Evolutionary conservation across 2,113 vertebrate species (phyloP).

Genomic region (Mellivora capensis): DNA sequence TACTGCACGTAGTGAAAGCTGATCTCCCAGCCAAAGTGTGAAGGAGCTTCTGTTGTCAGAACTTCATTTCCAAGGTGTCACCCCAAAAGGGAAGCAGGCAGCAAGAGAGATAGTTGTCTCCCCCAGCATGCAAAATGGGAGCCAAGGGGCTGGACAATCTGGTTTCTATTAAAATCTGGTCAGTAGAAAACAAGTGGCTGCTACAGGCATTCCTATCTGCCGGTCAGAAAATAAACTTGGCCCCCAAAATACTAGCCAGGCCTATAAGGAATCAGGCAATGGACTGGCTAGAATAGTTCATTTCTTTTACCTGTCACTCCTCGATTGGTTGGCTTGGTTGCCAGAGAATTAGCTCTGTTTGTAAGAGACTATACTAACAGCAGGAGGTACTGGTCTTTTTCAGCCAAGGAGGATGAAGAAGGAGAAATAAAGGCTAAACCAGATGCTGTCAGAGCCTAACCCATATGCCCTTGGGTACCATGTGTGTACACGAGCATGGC

Average conservation of each 20-base stretch:
- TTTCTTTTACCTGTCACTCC: background rate
- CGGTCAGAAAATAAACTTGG: background rate
- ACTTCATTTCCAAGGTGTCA: background rate
- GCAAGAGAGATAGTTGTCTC: background rate
- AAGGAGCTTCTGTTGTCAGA: background rate
- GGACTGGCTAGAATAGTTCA: background rate
- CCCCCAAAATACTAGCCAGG: background rate
- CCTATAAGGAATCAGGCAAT: background rate
- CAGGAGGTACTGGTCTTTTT: background rate
- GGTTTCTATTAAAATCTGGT: background rate
- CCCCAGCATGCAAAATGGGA: background rate
- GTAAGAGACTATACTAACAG: background rate
- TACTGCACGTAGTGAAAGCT: background rate
- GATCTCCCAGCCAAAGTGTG: background rate
- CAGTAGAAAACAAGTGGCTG: background rate
- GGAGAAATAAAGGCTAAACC: background rate
- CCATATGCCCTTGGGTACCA: fast-evolving
- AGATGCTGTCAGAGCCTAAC: background rate
- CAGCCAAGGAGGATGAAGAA: background rate
- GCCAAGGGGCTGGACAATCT: background rate
- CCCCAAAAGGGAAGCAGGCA: background rate
- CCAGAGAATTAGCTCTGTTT: slow-evolving; percentile 12
- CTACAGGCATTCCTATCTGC: background rate
- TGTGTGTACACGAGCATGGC: fast-evolving
- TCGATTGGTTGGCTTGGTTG: background rate